Evolutionary conservation across 53 echinoderm and acorn worm species (phyloP).

Genomic region (Paracentrotus lividus): DNA sequence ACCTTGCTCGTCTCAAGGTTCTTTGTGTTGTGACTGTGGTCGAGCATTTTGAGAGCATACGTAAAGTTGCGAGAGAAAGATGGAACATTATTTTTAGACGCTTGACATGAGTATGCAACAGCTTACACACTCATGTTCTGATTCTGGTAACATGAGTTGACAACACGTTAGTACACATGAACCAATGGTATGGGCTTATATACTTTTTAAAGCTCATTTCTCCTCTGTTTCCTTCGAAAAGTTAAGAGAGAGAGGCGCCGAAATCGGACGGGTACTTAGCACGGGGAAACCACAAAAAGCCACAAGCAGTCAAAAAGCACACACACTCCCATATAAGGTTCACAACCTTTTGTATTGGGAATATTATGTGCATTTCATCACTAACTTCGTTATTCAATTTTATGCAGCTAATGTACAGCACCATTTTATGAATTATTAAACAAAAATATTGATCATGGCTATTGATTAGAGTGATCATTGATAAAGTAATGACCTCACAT

Average conservation of each 20-base stretch:
- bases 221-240: background rate
- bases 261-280: background rate
- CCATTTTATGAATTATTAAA: too few relatives aligned
- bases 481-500: too few relatives aligned
- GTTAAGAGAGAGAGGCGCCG: background rate
- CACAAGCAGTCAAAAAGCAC: too few relatives aligned
- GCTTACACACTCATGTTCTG: constrained; percentile 2
- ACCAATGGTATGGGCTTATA: background rate
- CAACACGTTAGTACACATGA: background rate
- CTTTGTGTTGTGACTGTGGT: constrained; percentile 69
- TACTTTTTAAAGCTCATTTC: background rate
- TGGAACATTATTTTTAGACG: constrained; percentile 17
- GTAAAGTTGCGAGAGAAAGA: constrained; percentile 19
- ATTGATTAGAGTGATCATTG: too few relatives aligned
- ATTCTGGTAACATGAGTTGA: background rate
- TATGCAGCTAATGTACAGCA: too few relatives aligned
- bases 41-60: constrained; percentile 10
- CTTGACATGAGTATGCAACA: constrained; percentile 14
- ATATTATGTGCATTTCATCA: too few relatives aligned
- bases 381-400: too few relatives aligned
- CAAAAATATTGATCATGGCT: too few relatives aligned
- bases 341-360: too few relatives aligned
- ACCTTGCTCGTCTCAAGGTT: constrained; percentile 66
- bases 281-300: background rate
- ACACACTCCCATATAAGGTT: too few relatives aligned